Percentiles rank a stretch among this genome's conserved stretches.
Evolutionary conservation across 2,113 vertebrate genomes (phyloP).

Genomic region (Odontophorus gujanensis): DNA sequence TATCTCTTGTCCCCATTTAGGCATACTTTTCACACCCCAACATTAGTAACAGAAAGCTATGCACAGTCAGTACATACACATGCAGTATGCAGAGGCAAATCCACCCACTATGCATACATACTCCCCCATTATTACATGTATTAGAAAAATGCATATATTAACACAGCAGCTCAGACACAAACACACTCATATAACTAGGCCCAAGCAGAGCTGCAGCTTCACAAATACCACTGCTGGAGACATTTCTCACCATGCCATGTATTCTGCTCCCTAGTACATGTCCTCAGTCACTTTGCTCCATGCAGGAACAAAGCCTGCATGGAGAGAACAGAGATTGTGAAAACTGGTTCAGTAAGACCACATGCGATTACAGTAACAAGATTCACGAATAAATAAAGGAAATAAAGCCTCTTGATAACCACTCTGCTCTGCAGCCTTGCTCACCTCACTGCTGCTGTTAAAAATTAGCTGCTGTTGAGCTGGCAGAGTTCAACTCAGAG

Average conservation of each 20-base stretch:
- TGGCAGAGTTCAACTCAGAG: not conserved
- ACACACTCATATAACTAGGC: not conserved
- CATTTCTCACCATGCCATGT: not conserved
- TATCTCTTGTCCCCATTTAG: constrained; percentile 24
- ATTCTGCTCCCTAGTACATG: not conserved
- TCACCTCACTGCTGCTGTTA: not conserved
- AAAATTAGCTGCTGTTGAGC: not conserved
- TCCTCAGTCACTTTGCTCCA: fast-evolving
- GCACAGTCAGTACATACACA: not conserved
- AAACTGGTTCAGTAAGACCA: not conserved
- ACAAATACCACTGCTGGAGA: not conserved
- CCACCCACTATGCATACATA: not conserved
- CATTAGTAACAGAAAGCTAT: not conserved
- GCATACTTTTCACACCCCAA: not conserved
- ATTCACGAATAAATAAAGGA: not conserved
- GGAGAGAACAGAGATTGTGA: not conserved
- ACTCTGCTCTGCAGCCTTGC: not conserved
- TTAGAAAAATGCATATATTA: fast-evolving
- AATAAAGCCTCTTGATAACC: not conserved
- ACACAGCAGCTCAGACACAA: not conserved
- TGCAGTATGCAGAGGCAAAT: not conserved
- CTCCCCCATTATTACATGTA: not conserved
- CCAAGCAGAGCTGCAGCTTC: fast-evolving
- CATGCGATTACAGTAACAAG: not conserved
- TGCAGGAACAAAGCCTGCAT: not conserved